A percentile compares a stretch with the other conserved stretches of the same genome.
Evolutionary conservation across 2,888 invertebrate genomes (phyloP).

Genomic region (Atrina japonica): DNA sequence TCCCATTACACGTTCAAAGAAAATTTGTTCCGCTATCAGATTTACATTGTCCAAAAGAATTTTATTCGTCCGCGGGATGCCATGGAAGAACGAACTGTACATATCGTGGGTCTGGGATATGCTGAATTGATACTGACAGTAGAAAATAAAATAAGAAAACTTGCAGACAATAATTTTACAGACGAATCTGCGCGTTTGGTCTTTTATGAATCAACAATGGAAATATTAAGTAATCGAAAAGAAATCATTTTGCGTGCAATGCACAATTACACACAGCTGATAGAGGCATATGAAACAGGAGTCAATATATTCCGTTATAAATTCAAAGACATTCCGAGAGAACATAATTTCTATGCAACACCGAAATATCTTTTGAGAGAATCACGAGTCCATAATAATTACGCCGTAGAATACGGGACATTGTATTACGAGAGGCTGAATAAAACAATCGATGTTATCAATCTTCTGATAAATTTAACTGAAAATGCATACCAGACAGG

Average conservation of each 20-base stretch:
- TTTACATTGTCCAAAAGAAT: constrained; percentile 61
- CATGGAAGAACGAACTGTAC: constrained; percentile 69
- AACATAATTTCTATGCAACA: constrained; percentile 57
- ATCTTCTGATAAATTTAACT: constrained; percentile 23
- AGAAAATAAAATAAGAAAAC: constrained; percentile 40
- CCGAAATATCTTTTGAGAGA: constrained; percentile 62
- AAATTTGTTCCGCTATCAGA: constrained; percentile 59
- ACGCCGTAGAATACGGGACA: constrained; percentile 39
- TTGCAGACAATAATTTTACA: constrained; percentile 5
- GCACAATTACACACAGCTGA: constrained; percentile 59
- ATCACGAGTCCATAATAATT: constrained; percentile 50
- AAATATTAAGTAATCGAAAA: constrained; percentile 49
- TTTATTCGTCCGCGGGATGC: constrained; percentile 67
- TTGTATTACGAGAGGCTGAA: constrained; percentile 42
- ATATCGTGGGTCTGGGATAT: constrained; percentile 51
- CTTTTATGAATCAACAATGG: constrained; percentile 40
- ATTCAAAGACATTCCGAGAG: constrained; percentile 49
- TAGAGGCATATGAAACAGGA: constrained; percentile 62
- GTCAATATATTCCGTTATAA: constrained; percentile 64
- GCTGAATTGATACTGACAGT: constrained; percentile 53
- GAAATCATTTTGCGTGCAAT: constrained; percentile 57
- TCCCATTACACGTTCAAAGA: constrained; percentile 39
- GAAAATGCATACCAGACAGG: constrained; percentile 37
- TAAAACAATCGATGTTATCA: constrained; percentile 27
- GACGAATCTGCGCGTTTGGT: constrained; percentile 13